phyloP scores from a whole-genome alignment of 2,113 vertebrate genomes.

The Oreochromis spilurus region DNA sequence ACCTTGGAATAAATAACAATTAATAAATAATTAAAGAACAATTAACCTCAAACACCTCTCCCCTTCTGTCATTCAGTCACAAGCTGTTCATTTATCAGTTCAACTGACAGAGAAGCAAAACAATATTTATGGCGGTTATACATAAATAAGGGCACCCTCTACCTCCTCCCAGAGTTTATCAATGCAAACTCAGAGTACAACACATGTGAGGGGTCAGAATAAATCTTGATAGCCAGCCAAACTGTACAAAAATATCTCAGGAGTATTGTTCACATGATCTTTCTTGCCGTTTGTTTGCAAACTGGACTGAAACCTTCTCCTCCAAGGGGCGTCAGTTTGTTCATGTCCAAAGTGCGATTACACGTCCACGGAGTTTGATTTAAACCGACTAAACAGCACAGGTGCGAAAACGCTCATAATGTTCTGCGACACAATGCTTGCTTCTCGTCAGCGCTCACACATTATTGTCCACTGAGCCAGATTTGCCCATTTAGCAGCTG shows the following conservation, averaged over 20 bases:
- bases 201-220: neutral
- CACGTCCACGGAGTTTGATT: neutral
- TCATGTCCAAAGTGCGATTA: neutral
- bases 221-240: neutral
- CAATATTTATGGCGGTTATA: neutral
- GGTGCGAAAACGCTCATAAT: neutral
- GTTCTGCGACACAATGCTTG: neutral
- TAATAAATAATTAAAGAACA: neutral
- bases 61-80: neutral
- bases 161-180: neutral
- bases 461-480: neutral
- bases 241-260: neutral
- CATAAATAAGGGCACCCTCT: neutral
- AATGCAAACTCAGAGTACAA: neutral
- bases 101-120: neutral
- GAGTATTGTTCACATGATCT: too few species aligned
- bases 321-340: neutral
- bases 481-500: neutral
- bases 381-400: neutral
- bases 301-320: neutral
- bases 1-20: neutral
- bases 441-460: neutral
- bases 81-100: neutral
- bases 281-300: neutral
- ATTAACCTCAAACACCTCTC: neutral